These are phyloP conservation scores for Sinohyriopsis cumingii DNA, from an alignment of 2,888 invertebrate genomes.

Conservation along the genomic window DNA sequence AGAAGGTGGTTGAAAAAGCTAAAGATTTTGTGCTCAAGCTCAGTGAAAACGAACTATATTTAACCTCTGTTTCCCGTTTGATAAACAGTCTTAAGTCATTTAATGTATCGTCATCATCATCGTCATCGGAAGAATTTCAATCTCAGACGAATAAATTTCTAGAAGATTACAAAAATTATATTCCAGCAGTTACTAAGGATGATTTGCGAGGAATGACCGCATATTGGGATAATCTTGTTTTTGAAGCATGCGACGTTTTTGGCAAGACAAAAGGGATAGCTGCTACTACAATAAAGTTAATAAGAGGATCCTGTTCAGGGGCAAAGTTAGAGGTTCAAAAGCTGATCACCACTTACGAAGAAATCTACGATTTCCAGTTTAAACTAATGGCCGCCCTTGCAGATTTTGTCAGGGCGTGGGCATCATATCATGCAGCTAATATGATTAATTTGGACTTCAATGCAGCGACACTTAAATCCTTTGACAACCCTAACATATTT, in stretches of 20 bases:
- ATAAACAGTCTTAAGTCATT: no score
- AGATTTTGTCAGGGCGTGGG: neutral
- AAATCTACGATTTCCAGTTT: conserved; percentile 5
- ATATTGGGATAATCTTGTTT: conserved; percentile 1
- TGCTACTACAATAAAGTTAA: neutral
- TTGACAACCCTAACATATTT: neutral
- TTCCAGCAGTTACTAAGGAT: neutral
- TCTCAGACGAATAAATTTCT: no score
- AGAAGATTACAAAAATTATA: neutral
- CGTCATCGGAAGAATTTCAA: no score
- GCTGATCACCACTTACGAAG: neutral
- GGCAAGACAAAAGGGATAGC: neutral
- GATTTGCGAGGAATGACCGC: neutral
- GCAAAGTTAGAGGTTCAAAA: conserved; percentile 1
- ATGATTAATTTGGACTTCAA: neutral
- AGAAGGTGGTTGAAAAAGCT: accelerated
- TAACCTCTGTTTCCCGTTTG: no score
- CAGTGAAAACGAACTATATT: no score
- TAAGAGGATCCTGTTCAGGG: neutral
- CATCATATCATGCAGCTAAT: neutral
- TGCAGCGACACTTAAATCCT: neutral
- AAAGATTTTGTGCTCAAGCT: no score
- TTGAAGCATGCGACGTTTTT: neutral
- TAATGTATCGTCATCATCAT: no score
- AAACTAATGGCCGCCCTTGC: conserved; percentile 1